Evolutionary conservation across 1,140 invertebrate species (phyloP).

Genomic region (Dryas iulia): DNA sequence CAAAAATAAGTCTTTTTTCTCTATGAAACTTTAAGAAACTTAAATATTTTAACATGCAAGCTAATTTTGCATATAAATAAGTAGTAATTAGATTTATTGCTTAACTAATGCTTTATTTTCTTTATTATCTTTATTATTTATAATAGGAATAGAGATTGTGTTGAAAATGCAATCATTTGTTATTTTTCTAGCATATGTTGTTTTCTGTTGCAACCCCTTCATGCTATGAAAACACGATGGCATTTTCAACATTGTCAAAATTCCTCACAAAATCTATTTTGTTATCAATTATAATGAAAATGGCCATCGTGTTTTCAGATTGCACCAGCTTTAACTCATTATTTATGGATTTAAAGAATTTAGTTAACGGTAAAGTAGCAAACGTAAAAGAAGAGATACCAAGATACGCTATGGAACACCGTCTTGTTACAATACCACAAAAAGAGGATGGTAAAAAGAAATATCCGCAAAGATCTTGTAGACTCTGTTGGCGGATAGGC

Average conservation of each 20-base stretch:
- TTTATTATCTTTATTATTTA: constrained; percentile 37
- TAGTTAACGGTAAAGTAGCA: constrained; percentile 72
- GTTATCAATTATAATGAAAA: constrained; percentile 63
- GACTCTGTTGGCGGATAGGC: constrained; percentile 76
- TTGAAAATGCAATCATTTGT: constrained; percentile 79
- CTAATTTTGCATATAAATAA: neutral
- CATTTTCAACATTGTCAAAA: constrained; percentile 76
- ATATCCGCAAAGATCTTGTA: constrained; percentile 76
- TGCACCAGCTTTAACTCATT: constrained; percentile 67
- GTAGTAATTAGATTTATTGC: neutral
- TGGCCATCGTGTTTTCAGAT: constrained; percentile 79
- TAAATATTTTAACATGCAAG: neutral
- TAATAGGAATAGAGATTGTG: constrained; percentile 62
- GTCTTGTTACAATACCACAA: constrained; percentile 75
- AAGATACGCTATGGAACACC: constrained; percentile 59
- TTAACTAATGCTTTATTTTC: neutral
- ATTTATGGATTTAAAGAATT: constrained; percentile 74
- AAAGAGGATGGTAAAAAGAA: constrained; percentile 80
- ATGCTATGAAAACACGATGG: constrained; percentile 76
- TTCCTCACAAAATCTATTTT: constrained; percentile 35
- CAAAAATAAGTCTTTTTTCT: no score
- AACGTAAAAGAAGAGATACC: constrained; percentile 60
- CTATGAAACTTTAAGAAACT: neutral
- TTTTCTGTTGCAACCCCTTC: constrained; percentile 68
- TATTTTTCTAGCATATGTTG: constrained; percentile 58